phyloP scores from a whole-genome alignment of 2,113 vertebrate species.

The Caracal caracal region DNA sequence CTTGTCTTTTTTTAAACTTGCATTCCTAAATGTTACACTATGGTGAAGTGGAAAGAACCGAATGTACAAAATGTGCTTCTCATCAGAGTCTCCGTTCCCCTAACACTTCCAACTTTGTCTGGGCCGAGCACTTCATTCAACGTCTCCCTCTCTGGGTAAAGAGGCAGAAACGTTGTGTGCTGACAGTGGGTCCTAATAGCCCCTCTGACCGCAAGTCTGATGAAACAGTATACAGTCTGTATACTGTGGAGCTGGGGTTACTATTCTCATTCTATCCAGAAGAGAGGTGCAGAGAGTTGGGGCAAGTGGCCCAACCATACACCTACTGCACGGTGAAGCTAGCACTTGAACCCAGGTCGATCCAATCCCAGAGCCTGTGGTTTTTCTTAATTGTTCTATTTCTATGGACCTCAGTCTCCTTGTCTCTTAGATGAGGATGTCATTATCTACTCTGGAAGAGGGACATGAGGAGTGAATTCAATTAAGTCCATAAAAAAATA shows the following conservation, averaged over 20 bases:
- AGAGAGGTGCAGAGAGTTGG: not conserved
- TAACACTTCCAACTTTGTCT: not conserved
- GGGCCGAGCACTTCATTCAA: not conserved
- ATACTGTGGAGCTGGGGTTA: not conserved
- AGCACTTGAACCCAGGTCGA: not conserved
- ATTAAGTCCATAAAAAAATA: not conserved
- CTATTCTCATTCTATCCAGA: not conserved
- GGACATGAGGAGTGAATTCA: not conserved
- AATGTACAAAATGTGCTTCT: slow-evolving; percentile 58
- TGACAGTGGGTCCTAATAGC: not conserved
- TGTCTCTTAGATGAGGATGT: not conserved
- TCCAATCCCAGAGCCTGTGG: not conserved
- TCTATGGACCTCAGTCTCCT: not conserved
- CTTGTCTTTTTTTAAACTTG: not conserved
- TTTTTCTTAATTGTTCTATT: not conserved
- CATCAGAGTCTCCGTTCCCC: not conserved
- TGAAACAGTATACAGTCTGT: not conserved
- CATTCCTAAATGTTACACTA: not conserved
- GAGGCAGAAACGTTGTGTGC: not conserved
- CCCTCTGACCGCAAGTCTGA: not conserved
- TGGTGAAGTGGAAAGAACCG: slow-evolving; percentile 25
- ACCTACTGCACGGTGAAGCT: not conserved
- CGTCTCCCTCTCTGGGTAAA: not conserved
- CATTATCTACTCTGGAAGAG: not conserved
- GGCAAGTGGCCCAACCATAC: not conserved